Evolutionary conservation across 2,113 vertebrate species (phyloP).

Genomic region (Cavia porcellus): DNA sequence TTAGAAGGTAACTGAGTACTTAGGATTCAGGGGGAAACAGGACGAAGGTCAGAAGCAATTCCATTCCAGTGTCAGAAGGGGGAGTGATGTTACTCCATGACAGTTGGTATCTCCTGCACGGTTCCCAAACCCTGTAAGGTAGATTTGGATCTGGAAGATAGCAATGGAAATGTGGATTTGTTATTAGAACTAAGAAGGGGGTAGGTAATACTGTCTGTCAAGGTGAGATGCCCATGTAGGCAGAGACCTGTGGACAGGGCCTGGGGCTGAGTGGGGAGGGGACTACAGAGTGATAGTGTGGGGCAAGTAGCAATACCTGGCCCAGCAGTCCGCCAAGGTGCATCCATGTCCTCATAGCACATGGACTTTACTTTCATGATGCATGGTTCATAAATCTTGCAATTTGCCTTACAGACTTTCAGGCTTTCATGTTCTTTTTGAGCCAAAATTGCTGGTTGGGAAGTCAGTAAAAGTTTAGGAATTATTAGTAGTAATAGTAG

Average conservation of each 20-base stretch:
- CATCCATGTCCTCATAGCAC: not conserved
- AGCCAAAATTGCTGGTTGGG: not conserved
- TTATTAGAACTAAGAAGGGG: not conserved
- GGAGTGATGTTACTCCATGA: not conserved
- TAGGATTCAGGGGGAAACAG: not conserved
- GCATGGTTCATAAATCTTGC: not conserved
- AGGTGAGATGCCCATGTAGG: not conserved
- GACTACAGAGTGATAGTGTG: not conserved
- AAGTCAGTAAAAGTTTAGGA: not conserved
- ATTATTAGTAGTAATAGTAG: not conserved
- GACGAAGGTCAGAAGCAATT: not conserved
- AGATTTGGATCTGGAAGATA: not conserved
- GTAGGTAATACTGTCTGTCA: not conserved
- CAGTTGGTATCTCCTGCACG: not conserved
- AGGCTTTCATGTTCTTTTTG: not conserved
- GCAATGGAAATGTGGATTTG: not conserved
- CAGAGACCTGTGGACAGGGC: not conserved
- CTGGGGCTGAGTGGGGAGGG: not conserved
- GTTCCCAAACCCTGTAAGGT: not conserved
- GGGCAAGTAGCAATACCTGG: not conserved
- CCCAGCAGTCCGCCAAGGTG: too few relatives aligned
- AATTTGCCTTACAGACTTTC: not conserved
- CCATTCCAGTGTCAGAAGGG: not conserved
- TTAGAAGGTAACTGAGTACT: not conserved
- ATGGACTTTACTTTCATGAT: not conserved